phyloP scores from a whole-genome alignment of 2,797 vertebrate genomes.

The Gadopsis bispinosus region DNA sequence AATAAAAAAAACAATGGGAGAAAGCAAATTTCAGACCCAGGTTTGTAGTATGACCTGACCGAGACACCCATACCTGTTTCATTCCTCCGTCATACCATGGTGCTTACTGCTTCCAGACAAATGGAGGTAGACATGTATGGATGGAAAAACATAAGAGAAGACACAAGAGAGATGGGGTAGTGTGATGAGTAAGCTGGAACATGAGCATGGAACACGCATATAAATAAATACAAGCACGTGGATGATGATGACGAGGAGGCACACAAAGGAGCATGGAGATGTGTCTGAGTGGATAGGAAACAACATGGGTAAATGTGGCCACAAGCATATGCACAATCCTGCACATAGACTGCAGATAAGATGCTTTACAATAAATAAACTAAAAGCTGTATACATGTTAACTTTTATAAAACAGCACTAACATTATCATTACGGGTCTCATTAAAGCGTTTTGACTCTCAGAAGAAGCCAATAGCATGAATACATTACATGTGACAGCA shows the following conservation, averaged over 20 bases:
- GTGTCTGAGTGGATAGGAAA: conserved; percentile 11
- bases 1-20: conserved; percentile 1
- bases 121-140: conserved; percentile 69
- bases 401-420: background rate
- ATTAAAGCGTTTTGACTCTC: background rate
- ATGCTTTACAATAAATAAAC: background rate
- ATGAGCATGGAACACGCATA: conserved; percentile 52
- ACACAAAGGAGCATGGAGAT: conserved; percentile 28
- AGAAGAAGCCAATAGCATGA: conserved; percentile 2
- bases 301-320: conserved; percentile 13
- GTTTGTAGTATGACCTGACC: conserved; percentile 60
- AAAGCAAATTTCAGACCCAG: conserved; percentile 59
- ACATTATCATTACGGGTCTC: background rate
- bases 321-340: background rate
- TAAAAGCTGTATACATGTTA: background rate
- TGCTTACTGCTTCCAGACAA: conserved; percentile 80
- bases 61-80: conserved; percentile 74
- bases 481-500: conserved; percentile 15
- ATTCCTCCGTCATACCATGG: conserved; percentile 77
- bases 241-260: conserved; percentile 24
- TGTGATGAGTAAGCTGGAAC: conserved; percentile 62
- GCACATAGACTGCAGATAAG: background rate
- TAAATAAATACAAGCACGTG: conserved; percentile 40
- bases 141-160: conserved; percentile 74
- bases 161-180: conserved; percentile 73